Conservation (phyloP, 1,140 invertebrate genomes). For the Drosophila saltans region DNA sequence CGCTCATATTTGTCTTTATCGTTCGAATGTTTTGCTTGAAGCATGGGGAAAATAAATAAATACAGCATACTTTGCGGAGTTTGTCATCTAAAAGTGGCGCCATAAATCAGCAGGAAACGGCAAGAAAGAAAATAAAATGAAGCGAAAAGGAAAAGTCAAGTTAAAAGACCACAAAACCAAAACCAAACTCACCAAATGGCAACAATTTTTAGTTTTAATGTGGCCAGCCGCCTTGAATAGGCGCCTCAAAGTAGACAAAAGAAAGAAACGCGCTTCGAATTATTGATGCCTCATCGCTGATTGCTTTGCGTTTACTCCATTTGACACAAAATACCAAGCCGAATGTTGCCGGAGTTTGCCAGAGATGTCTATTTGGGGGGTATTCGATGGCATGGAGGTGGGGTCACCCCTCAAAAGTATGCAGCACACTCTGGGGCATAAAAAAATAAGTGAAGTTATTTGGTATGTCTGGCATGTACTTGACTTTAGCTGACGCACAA, state of each 20-base stretch:
- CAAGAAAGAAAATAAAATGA: background rate
- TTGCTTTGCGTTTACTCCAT: constrained; percentile 75
- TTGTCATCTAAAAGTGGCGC: constrained; percentile 68
- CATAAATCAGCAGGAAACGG: constrained; percentile 63
- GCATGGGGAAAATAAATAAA: constrained; percentile 35
- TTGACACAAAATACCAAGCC: constrained; percentile 61
- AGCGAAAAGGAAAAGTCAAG: background rate
- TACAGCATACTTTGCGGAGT: constrained; percentile 48
- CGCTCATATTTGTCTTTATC: background rate
- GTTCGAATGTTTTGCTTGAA: background rate
- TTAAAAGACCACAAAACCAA: constrained; percentile 27
- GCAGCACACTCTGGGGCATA: constrained; percentile 40
- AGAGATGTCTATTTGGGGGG: background rate
- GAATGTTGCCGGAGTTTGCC: background rate
- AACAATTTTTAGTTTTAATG: constrained; percentile 73
- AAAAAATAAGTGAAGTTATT: constrained; percentile 74
- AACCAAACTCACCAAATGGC: constrained; percentile 55
- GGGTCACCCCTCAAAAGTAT: constrained; percentile 21
- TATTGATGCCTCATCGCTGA: constrained; percentile 78
- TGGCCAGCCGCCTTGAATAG: constrained; percentile 35
- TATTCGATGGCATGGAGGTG: background rate
- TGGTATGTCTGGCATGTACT: constrained; percentile 72
- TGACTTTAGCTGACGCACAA: constrained; percentile 22
- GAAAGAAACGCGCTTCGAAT: constrained; percentile 67
- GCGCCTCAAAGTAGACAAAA: constrained; percentile 31